Percentiles rank a stretch among this genome's conserved stretches.
These are phyloP conservation scores for Myiopsitta monachus DNA, from an alignment of 2,113 vertebrate species.

Conservation along the genomic window DNA sequence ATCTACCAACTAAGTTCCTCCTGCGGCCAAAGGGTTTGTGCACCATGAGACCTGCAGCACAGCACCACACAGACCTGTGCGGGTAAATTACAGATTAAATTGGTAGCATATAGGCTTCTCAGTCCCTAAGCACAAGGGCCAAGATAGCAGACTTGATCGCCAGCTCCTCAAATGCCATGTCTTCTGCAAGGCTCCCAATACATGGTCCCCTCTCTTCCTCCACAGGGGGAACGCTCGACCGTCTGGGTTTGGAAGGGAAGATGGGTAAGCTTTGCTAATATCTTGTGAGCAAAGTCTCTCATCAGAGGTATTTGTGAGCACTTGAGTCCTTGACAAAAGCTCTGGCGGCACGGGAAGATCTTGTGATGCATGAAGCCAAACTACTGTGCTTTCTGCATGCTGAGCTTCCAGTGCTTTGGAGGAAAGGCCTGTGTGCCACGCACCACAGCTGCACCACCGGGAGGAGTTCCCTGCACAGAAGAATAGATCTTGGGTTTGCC, in stretches of 20 bases:
- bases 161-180: not conserved
- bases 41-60: not conserved
- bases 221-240: not conserved
- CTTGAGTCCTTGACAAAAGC: not conserved
- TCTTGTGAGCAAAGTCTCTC: not conserved
- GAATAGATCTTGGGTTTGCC: not conserved
- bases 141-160: not conserved
- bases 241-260: not conserved
- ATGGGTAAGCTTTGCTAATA: not conserved
- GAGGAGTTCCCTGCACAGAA: not conserved
- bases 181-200: not conserved
- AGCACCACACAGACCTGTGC: not conserved
- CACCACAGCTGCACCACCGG: not conserved
- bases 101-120: not conserved
- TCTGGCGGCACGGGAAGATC: no score
- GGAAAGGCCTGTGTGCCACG: not conserved
- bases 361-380: rapidly evolving
- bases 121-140: not conserved
- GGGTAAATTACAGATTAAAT: not conserved
- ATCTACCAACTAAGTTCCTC: not conserved
- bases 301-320: not conserved
- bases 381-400: rapidly evolving
- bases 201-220: not conserved
- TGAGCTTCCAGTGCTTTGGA: rapidly evolving
- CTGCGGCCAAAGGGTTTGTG: not conserved